phyloP scores from a whole-genome alignment of 2,888 invertebrate species.

The Drosophila planitibia region DNA sequence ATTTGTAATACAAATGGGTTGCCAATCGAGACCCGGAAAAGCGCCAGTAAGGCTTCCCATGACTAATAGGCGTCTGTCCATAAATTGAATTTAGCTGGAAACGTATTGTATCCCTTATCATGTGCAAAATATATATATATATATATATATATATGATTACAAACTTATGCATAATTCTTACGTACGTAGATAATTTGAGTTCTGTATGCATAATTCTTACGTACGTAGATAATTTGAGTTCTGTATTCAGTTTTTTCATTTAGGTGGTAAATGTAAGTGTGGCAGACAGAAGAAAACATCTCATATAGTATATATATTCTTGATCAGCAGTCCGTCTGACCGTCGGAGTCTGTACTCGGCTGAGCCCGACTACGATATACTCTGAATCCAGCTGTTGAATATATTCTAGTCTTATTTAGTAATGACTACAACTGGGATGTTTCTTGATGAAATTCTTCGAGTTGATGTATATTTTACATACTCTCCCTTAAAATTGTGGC shows the following conservation, averaged over 20 bases:
- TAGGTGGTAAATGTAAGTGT: neutral
- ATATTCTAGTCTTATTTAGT: neutral
- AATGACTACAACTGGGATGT: neutral
- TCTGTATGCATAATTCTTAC: neutral
- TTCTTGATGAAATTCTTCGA: neutral
- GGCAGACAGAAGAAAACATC: neutral
- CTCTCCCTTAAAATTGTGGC: too few relatives aligned
- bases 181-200: neutral
- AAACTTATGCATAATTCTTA: neutral
- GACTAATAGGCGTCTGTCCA: conserved; percentile 18
- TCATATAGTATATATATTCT: neutral
- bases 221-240: neutral
- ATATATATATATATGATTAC: neutral
- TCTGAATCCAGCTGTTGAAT: neutral
- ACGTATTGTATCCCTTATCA: neutral
- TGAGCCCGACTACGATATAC: neutral
- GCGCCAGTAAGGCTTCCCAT: conserved; percentile 6
- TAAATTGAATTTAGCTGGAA: neutral
- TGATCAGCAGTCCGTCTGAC: neutral
- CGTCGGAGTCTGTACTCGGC: too few relatives aligned
- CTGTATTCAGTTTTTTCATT: neutral
- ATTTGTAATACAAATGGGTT: conserved; percentile 11
- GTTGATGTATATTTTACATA: neutral
- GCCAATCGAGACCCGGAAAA: conserved; percentile 26
- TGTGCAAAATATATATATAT: too few relatives aligned